A percentile compares a stretch with the other conserved stretches of the same genome.
Evolutionary conservation across 1,140 invertebrate species (phyloP).

Genomic region (Helicoverpa armigera): DNA sequence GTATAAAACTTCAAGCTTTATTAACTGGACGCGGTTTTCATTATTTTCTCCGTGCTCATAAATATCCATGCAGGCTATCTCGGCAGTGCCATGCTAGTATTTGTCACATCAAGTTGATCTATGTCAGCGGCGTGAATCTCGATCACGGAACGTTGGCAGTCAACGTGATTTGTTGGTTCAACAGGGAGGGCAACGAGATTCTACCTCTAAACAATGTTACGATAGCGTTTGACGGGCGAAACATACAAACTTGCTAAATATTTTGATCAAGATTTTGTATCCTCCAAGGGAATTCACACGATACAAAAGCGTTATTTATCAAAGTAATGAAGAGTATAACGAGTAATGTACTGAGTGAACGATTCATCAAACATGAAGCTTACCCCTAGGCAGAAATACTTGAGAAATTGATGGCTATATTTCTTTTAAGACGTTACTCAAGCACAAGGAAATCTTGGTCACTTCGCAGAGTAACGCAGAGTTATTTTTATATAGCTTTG

Average conservation of each 20-base stretch:
- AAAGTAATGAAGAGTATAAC: constrained; percentile 43
- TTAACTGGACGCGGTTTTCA: constrained; percentile 1
- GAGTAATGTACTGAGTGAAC: constrained; percentile 43
- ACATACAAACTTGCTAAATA: constrained; percentile 41
- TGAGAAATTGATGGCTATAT: constrained; percentile 42
- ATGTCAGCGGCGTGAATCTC: constrained; percentile 49
- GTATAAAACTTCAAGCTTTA: neutral
- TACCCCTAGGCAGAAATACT: constrained; percentile 27
- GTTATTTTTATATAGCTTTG: neutral
- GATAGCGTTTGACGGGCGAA: constrained; percentile 26
- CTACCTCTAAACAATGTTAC: constrained; percentile 48
- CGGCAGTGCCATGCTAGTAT: constrained; percentile 40
- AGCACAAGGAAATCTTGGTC: constrained; percentile 30
- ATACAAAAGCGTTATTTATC: constrained; percentile 36
- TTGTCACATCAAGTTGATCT: constrained; percentile 50
- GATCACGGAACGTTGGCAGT: constrained; percentile 46
- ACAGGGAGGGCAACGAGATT: constrained; percentile 37
- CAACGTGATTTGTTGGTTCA: constrained; percentile 46
- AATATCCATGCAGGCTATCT: constrained; percentile 40
- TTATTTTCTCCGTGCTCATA: constrained; percentile 35
- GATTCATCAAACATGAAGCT: constrained; percentile 39
- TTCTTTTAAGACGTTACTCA: constrained; percentile 33
- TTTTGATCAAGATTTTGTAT: constrained; percentile 21
- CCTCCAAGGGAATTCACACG: constrained; percentile 14
- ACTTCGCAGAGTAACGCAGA: constrained; percentile 3